Conservation (phyloP, 2,797 vertebrate species). For the Okamejei kenojei region DNA sequence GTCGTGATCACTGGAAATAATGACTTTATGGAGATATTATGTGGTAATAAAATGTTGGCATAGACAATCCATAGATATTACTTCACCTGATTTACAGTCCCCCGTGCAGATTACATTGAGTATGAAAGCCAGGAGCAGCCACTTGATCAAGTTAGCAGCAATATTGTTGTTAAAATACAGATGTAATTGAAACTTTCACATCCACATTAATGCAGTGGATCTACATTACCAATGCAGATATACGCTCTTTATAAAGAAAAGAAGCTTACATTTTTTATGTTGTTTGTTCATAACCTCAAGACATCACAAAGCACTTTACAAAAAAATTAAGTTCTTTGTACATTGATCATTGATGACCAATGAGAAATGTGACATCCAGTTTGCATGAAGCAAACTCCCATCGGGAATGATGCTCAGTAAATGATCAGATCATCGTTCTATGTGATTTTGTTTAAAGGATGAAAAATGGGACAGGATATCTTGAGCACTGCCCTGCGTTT, state of each 20-base stretch:
- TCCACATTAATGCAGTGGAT: background rate
- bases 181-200: background rate
- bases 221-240: background rate
- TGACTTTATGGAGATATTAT: constrained; percentile 33
- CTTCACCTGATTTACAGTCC: constrained; percentile 19
- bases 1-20: constrained; percentile 21
- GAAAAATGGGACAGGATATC: background rate
- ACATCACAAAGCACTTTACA: background rate
- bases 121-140: background rate
- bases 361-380: background rate
- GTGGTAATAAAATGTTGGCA: constrained; percentile 25
- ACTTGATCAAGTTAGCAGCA: constrained; percentile 5
- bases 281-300: background rate
- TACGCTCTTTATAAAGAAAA: background rate
- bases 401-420: background rate
- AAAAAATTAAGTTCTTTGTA: background rate
- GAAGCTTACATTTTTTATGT: background rate
- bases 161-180: background rate
- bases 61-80: background rate
- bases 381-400: background rate
- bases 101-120: constrained; percentile 20
- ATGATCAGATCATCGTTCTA: background rate
- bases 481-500: background rate
- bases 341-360: background rate
- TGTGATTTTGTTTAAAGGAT: background rate